Base-by-base conservation (phyloP, 2,113 vertebrate genomes). In the Heterotis niloticus region DNA sequence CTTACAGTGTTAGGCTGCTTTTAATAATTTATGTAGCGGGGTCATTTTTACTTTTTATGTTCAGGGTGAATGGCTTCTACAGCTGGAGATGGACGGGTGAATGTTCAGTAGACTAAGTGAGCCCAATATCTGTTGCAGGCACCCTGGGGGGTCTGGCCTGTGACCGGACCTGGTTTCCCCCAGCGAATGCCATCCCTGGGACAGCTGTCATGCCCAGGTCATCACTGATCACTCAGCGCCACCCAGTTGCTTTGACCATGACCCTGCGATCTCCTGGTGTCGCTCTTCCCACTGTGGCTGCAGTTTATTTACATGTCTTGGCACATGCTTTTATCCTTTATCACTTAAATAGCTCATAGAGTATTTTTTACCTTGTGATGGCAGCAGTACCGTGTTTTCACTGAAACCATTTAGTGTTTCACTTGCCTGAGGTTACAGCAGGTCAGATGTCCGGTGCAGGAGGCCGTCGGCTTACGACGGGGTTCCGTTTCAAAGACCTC, bases 161-260 rank as follows among this genome's bases (percentile, higher is more conserved):
- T 52, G 64, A 51, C 13, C 5, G 44, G 17, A 62, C 14, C 24
- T 62, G 52, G 75, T 26, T 34, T 12, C 20, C 56, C 34, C 23
- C 10, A 9, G 44, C 29, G 17, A 44, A 52, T 62, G 51, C 44
- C 44, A 62, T 17, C 26, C n/a, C 77, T 54, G 29, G 57, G 78
- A 57, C 10, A 16, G 20, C 11, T 2, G 26, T 57, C 78, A 79
- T 23, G 67, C 28, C 28, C 11, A 5, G 18, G 17, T 24, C 68
- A 51, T 72, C 20, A n/a, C 69, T 72, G 54, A 34, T 64, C 51
- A 26, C 57, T 72, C 52, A 79, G 69, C 57, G 57, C 78, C 78
- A 59, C 78, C 78, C 69, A 73, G 67, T 68, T 79, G 78, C 69
- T 52, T 23, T 52, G n/a, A 3, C 5, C 12, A 11, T 52, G n/a